Conservation (phyloP, 1,140 invertebrate genomes). For the Chrysoperla carnea region DNA sequence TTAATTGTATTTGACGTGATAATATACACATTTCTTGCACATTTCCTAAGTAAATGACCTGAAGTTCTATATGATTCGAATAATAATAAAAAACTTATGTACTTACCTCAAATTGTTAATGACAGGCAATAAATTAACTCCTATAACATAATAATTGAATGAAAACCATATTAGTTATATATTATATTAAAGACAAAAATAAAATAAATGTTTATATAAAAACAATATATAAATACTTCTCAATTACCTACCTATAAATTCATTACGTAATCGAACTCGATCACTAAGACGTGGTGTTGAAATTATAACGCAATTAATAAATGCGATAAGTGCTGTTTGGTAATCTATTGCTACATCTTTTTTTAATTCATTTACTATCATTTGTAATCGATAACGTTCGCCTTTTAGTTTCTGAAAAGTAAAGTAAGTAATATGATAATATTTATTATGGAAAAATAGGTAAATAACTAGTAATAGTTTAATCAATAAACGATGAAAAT, state of each 20-base stretch:
- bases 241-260: slow-evolving; percentile 69
- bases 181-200: not conserved
- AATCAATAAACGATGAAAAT: no score
- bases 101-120: slow-evolving; percentile 64
- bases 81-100: no score
- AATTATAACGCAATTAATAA: slow-evolving; percentile 91
- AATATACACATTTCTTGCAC: no score
- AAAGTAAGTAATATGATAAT: not conserved
- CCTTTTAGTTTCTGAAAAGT: slow-evolving; percentile 51
- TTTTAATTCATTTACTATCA: slow-evolving; percentile 75
- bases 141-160: slow-evolving; percentile 33
- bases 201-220: not conserved
- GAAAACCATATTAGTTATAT: not conserved
- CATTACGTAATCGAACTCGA: slow-evolving; percentile 72
- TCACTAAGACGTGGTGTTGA: slow-evolving; percentile 75
- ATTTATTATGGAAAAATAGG: no score
- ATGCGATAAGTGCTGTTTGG: slow-evolving; percentile 76
- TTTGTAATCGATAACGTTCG: slow-evolving; percentile 70
- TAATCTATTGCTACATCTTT: slow-evolving; percentile 65
- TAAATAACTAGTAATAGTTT: no score
- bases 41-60: no score
- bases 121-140: slow-evolving; percentile 62
- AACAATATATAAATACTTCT: not conserved
- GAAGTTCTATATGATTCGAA: no score
- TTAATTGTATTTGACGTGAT: no score